A percentile compares a stretch with the other conserved stretches of the same genome.
These are phyloP conservation scores for Lamellibrachia luymesi DNA, from an alignment of 1,140 invertebrate genomes.

Conservation along the genomic window DNA sequence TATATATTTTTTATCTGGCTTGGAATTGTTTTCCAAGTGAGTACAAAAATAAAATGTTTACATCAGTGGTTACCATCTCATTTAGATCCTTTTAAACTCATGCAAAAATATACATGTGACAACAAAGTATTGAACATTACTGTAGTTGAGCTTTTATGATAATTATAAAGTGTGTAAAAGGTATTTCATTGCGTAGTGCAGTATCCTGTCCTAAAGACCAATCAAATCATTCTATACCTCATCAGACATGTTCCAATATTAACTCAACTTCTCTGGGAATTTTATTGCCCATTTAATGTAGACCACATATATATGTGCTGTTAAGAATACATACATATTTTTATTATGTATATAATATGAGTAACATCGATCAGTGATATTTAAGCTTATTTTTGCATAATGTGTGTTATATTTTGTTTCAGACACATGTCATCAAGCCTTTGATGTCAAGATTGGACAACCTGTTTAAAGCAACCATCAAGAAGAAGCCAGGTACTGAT, in stretches of 20 bases:
- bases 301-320: background rate
- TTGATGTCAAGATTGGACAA: constrained; percentile 54
- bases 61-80: too few species aligned
- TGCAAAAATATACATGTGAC: too few species aligned
- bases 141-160: too few species aligned
- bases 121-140: too few species aligned
- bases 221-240: too few species aligned
- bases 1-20: background rate
- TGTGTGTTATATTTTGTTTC: background rate
- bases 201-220: too few species aligned
- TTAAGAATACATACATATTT: background rate
- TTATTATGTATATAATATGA: background rate
- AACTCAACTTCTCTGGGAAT: background rate
- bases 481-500: background rate
- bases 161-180: background rate
- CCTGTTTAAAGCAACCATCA: constrained; percentile 34
- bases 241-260: too few species aligned
- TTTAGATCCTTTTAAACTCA: too few species aligned
- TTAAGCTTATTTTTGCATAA: background rate
- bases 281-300: background rate
- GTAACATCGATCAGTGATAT: background rate
- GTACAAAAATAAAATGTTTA: too few species aligned
- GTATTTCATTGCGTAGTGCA: too few species aligned
- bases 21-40: background rate
- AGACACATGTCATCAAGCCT: constrained; percentile 61